Base-by-base conservation (phyloP, 37 sponge, comb jelly and placozoan species). In the Lycopodina hypogea region DNA sequence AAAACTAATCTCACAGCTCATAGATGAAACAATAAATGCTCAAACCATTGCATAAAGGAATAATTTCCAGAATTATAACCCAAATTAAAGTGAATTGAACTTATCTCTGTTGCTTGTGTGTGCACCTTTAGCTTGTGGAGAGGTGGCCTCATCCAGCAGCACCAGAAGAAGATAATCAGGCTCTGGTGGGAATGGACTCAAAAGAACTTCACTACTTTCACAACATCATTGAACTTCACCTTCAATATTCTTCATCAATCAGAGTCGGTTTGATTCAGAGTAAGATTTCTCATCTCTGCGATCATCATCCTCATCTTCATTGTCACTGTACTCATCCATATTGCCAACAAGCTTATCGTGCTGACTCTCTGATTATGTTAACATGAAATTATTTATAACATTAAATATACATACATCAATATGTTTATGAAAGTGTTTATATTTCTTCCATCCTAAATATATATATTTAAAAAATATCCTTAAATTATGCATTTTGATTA, bases 261-360 rank as follows among this genome's bases (percentile, higher is more conserved):
- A 58, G 3, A 75, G 81, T 45, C 71, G 78, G 59, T 86, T 86
- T 2, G 57, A 15, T 14, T 62, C 63, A 42, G 29, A 66, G 63
- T 53, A 73, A 21, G 56, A 72, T 23, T 84, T 68, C 60, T 82
- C 88, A 29, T 82, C 77, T 45, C 42, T 73, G 1, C 76, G 40
- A 24, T 74, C 82, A 0, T 89, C 92, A 0, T 88, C 93, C 73
- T 96, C 97, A 38, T 96, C 97, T 42, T 96, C 97, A 69, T 86
- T 87, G 74, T 96, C 97, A 77, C 84, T 85, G 70, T 81, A 91
- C 71, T 96, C 97, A 61, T 91, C 90, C 53, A 86, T 90, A 29
- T 90, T 69, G 15, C 77, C 69, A 32, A 93, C 84, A 17, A 77
- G 60, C 83, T 96, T 96, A 73, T 94, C 94, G 17, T 77, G 71